Evolutionary conservation across 30 jellyfish, hydroid and myxozoan genomes (phyloP).

Genomic region (Rhopilema esculentum): DNA sequence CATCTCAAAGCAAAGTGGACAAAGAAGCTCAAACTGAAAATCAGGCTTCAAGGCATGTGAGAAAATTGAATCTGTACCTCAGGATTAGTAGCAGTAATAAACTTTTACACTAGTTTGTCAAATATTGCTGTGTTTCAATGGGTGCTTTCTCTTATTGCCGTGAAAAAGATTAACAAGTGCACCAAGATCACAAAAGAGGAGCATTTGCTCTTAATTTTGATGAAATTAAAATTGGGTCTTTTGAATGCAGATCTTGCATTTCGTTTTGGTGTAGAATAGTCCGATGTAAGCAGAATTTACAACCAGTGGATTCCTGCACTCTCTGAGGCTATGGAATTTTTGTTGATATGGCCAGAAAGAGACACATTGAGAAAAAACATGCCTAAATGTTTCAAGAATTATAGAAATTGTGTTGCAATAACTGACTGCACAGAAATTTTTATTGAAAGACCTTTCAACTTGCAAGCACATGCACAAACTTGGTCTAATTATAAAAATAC

Average conservation of each 20-base stretch:
- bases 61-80: slow-evolving; percentile 28
- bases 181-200: slow-evolving; percentile 6
- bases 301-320: slow-evolving; percentile 25
- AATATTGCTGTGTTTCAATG: slow-evolving; percentile 6
- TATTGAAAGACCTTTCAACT: slow-evolving; percentile 1
- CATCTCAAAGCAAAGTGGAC: slow-evolving; percentile 2
- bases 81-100: slow-evolving; percentile 14
- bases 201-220: slow-evolving; percentile 28
- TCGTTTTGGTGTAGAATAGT: slow-evolving; percentile 24
- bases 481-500: slow-evolving; percentile 54
- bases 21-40: slow-evolving; percentile 27
- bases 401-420: slow-evolving; percentile 48
- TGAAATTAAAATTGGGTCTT: slow-evolving; percentile 52
- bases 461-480: slow-evolving; percentile 23
- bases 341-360: slow-evolving; percentile 69
- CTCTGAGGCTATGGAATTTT: background rate
- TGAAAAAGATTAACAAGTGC: background rate
- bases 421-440: slow-evolving; percentile 75
- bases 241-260: slow-evolving; percentile 36
- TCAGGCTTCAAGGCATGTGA: slow-evolving; percentile 3
- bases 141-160: slow-evolving; percentile 18
- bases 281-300: slow-evolving; percentile 8
- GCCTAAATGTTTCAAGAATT: slow-evolving; percentile 39
- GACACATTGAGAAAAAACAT: slow-evolving; percentile 32
- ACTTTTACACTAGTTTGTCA: slow-evolving; percentile 50